Conservation (phyloP, 2,888 invertebrate genomes). For the Sceliomorpha sp. region DNA sequence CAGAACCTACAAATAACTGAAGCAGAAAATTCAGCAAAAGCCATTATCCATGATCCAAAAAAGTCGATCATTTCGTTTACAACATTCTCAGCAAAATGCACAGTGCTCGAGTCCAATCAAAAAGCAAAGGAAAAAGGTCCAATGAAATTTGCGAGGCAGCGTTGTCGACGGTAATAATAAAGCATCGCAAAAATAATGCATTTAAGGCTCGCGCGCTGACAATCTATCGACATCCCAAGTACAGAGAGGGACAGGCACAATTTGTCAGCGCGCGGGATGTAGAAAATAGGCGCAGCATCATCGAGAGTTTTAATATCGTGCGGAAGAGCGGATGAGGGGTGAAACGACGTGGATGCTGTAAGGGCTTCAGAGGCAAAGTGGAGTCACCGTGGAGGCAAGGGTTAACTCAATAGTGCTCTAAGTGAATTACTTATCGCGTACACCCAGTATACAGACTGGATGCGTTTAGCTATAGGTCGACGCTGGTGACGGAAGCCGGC, state of each 20-base stretch:
- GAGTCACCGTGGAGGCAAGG: constrained; percentile 77
- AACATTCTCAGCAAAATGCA: constrained; percentile 48
- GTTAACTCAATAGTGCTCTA: constrained; percentile 79
- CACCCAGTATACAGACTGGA: constrained; percentile 76
- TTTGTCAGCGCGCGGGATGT: constrained; percentile 38
- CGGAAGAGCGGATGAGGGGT: constrained; percentile 51
- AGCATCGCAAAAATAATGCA: constrained; percentile 54
- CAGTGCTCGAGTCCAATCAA: constrained; percentile 26
- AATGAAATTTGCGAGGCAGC: constrained; percentile 49
- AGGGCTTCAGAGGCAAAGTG: constrained; percentile 75
- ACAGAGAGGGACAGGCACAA: constrained; percentile 40
- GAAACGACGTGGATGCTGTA: constrained; percentile 45
- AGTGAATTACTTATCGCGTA: constrained; percentile 80
- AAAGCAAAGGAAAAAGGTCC: constrained; percentile 30
- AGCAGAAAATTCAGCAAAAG: too few species aligned
- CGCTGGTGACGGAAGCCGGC: constrained; percentile 61
- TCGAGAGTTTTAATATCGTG: constrained; percentile 57
- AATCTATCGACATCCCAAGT: constrained; percentile 34
- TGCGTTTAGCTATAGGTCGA: constrained; percentile 74
- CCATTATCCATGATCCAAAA: too few species aligned
- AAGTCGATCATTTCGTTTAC: constrained; percentile 19
- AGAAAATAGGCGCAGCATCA: constrained; percentile 36
- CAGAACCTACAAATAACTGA: too few species aligned
- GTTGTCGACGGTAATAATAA: constrained; percentile 44
- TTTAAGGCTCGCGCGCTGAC: constrained; percentile 47